phyloP scores from a whole-genome alignment of 1,140 invertebrate genomes.

The Glomeris maerens region DNA sequence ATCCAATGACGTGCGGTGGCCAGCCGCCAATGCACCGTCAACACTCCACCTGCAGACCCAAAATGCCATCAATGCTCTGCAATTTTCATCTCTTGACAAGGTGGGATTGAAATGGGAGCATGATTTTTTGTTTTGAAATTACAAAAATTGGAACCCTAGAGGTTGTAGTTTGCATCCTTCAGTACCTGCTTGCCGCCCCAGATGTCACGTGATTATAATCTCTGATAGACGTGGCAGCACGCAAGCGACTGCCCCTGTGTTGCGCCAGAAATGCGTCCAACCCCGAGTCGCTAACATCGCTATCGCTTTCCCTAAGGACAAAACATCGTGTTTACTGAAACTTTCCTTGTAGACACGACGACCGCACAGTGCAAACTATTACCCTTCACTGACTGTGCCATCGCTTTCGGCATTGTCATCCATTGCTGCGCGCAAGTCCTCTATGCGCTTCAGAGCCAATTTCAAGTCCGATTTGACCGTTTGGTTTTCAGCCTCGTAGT shows the following conservation, averaged over 20 bases:
- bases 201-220: background rate
- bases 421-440: conserved; percentile 69
- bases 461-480: conserved; percentile 49
- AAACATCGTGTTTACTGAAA: background rate
- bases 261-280: background rate
- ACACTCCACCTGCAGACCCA: no score
- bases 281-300: background rate
- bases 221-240: background rate
- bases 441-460: conserved; percentile 63
- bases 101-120: no score
- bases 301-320: background rate
- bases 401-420: conserved; percentile 37
- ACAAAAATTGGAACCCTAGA: no score
- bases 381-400: conserved; percentile 26
- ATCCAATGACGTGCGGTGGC: no score
- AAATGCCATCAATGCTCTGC: no score
- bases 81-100: no score
- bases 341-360: background rate
- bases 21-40: no score
- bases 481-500: conserved; percentile 31
- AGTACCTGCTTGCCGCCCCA: no score
- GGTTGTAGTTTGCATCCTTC: no score
- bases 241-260: background rate
- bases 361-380: background rate
- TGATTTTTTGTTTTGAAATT: no score